Evolutionary conservation across 2,888 invertebrate species (phyloP).

Genomic region (Sipha maydis): DNA sequence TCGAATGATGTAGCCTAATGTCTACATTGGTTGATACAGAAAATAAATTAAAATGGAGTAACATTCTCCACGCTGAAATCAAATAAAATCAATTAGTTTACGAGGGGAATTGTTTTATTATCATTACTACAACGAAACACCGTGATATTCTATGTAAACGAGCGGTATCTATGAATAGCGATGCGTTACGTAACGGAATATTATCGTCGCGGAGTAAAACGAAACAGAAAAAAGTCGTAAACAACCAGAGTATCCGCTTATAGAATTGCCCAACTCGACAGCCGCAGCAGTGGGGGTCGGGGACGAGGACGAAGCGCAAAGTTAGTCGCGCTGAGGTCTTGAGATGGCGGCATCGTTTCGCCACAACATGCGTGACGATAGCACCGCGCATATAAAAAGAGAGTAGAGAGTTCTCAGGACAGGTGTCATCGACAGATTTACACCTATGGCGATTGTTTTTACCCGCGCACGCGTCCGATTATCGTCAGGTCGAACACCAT

Average conservation of each 20-base stretch:
- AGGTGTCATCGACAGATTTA: neutral
- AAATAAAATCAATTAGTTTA: no score
- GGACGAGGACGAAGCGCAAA: neutral
- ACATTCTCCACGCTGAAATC: no score
- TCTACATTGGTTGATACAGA: no score
- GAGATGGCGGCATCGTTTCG: neutral
- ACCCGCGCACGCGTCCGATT: neutral
- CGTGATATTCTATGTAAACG: no score
- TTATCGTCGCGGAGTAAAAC: neutral
- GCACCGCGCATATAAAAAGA: neutral
- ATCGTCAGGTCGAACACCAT: no score
- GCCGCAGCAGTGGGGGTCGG: conserved; percentile 5
- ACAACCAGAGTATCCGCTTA: neutral
- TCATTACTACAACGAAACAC: no score
- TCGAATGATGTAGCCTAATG: no score
- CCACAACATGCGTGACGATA: neutral
- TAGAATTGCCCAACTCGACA: conserved; percentile 3
- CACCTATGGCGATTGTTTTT: neutral
- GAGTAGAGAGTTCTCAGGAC: neutral
- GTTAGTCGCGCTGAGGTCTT: neutral
- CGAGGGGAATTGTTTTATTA: no score
- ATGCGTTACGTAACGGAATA: neutral
- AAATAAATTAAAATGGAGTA: neutral
- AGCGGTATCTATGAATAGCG: no score
- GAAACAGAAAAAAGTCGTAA: neutral